phyloP scores from a whole-genome alignment of 2,797 vertebrate species.

The Sebastes steindachneri region DNA sequence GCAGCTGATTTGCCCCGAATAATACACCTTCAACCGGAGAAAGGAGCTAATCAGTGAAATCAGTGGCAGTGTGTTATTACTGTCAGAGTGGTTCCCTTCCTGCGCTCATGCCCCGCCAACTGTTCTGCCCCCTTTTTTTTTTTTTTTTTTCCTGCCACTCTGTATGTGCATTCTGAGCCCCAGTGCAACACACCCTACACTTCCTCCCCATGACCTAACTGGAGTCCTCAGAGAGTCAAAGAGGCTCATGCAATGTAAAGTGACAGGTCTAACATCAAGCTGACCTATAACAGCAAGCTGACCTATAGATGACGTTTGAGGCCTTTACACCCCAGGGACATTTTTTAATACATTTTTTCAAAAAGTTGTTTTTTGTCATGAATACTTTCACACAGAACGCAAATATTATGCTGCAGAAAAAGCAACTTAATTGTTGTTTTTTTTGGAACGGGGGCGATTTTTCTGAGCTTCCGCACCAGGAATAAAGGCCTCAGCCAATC shows the following conservation, averaged over 20 bases:
- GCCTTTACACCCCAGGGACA: background rate
- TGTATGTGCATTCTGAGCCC: constrained; percentile 1
- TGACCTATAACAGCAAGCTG: background rate
- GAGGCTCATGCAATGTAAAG: background rate
- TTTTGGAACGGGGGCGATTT: no score
- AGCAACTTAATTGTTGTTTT: background rate
- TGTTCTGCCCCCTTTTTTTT: background rate
- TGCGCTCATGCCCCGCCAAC: constrained; percentile 18
- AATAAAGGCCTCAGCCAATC: no score
- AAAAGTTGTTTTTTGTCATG: background rate
- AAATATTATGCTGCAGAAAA: background rate
- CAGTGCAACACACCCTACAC: background rate
- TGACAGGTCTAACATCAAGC: background rate
- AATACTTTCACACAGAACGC: background rate
- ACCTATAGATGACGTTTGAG: background rate
- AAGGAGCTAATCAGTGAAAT: constrained; percentile 68
- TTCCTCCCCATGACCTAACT: background rate
- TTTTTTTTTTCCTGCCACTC: background rate
- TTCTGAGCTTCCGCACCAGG: no score
- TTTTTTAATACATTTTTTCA: background rate
- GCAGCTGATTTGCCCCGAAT: constrained; percentile 67
- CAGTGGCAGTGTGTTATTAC: constrained; percentile 66
- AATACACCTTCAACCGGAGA: constrained; percentile 58
- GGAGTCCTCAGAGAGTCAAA: background rate
- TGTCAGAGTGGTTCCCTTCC: constrained; percentile 50